phyloP scores from a whole-genome alignment of 2,797 vertebrate species.

The Diglossa cyanea region DNA sequence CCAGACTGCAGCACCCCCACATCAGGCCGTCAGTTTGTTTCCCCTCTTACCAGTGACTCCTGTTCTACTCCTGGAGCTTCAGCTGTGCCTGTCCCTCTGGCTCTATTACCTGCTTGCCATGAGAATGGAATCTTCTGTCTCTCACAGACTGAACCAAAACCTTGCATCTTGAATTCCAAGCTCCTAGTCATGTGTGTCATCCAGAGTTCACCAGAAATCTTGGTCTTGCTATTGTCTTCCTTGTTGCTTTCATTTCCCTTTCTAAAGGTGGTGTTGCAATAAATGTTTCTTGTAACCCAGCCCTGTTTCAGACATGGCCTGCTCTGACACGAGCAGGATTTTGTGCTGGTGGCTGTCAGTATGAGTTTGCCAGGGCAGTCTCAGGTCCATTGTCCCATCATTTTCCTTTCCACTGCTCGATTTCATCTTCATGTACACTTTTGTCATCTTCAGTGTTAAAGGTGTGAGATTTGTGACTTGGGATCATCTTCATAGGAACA shows the following conservation, averaged over 20 bases:
- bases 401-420: background rate
- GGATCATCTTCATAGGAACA: background rate
- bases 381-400: background rate
- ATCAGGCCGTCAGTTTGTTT: background rate
- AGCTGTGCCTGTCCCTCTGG: background rate
- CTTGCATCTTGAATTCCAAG: background rate
- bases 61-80: background rate
- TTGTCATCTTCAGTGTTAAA: background rate
- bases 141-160: background rate
- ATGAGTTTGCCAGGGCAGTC: background rate
- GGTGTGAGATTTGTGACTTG: background rate
- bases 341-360: background rate
- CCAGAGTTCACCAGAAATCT: background rate
- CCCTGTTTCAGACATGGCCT: background rate
- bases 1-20: fast-evolving
- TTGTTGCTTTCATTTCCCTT: background rate
- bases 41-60: background rate
- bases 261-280: background rate
- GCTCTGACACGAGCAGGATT: background rate
- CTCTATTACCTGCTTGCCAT: background rate
- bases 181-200: background rate
- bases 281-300: fast-evolving
- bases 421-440: background rate
- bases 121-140: background rate
- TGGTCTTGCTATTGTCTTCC: background rate